phyloP scores from a whole-genome alignment of 2,797 vertebrate species.

The Periparus ater region DNA sequence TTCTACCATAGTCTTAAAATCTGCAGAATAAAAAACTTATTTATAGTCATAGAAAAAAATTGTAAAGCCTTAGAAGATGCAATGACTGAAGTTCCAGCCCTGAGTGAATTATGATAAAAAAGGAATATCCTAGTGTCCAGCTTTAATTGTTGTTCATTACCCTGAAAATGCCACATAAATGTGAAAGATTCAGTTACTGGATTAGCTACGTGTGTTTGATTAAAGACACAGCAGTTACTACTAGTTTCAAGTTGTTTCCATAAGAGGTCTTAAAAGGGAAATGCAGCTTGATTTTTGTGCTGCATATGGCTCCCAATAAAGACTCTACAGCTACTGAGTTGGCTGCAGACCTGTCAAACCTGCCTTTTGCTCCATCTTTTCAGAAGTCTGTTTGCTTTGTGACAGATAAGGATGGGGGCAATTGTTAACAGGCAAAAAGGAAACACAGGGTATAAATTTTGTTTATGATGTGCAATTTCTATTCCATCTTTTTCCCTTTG shows the following conservation, averaged over 20 bases:
- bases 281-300: fast-evolving
- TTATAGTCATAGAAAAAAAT: conserved; percentile 2
- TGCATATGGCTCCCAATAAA: neutral
- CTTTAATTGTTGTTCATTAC: conserved; percentile 54
- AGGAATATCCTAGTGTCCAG: neutral
- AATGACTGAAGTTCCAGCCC: neutral
- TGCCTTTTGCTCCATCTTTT: neutral
- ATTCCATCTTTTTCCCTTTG: neutral
- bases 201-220: conserved; percentile 12
- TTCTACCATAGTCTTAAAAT: conserved; percentile 7
- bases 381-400: neutral
- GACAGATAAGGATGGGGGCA: neutral
- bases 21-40: conserved; percentile 15
- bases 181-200: conserved; percentile 27
- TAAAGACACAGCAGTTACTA: neutral
- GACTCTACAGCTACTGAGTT: neutral
- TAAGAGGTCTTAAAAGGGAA: neutral
- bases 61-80: neutral
- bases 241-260: neutral
- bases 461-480: neutral
- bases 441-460: neutral
- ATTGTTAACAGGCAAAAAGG: neutral
- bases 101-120: conserved; percentile 14
- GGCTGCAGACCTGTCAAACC: neutral
- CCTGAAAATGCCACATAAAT: conserved; percentile 55